These are phyloP conservation scores for Diuraphis noxia DNA, from an alignment of 1,140 invertebrate genomes.

Conservation along the genomic window DNA sequence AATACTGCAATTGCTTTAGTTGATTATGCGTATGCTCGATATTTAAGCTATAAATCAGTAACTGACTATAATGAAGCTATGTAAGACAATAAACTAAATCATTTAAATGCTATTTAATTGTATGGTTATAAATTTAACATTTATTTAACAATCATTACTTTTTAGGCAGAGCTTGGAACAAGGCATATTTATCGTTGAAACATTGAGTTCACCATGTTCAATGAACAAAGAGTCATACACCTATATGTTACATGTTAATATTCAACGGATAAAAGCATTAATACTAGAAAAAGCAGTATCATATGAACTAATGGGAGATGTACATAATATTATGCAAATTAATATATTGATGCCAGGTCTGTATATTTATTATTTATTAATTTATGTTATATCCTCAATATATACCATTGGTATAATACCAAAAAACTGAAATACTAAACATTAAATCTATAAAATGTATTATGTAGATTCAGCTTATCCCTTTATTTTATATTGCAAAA, in stretches of 20 bases:
- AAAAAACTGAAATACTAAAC: not conserved
- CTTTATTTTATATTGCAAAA: too few species aligned
- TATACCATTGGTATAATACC: too few species aligned
- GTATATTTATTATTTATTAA: not conserved
- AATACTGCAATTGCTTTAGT: slow-evolving; percentile 84
- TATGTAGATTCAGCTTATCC: too few species aligned
- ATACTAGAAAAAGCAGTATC: slow-evolving; percentile 91
- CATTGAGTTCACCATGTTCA: slow-evolving; percentile 74
- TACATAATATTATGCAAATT: too few species aligned
- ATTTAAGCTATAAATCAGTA: slow-evolving; percentile 87
- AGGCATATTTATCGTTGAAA: slow-evolving; percentile 78
- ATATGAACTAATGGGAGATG: slow-evolving; percentile 63
- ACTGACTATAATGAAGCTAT: slow-evolving; percentile 79
- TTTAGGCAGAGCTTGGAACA: not conserved
- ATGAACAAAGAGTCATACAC: too few species aligned
- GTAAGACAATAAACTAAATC: slow-evolving; percentile 59
- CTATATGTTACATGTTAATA: slow-evolving; percentile 82
- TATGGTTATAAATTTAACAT: not conserved
- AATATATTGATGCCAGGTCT: not conserved
- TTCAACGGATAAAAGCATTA: slow-evolving; percentile 86
- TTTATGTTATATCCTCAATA: not conserved
- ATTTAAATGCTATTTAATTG: not conserved
- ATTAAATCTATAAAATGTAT: not conserved
- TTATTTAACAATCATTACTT: not conserved
- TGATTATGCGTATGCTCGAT: slow-evolving; percentile 88